These are phyloP conservation scores for Baronia brevicornis DNA, from an alignment of 2,888 invertebrate genomes.

Conservation along the genomic window DNA sequence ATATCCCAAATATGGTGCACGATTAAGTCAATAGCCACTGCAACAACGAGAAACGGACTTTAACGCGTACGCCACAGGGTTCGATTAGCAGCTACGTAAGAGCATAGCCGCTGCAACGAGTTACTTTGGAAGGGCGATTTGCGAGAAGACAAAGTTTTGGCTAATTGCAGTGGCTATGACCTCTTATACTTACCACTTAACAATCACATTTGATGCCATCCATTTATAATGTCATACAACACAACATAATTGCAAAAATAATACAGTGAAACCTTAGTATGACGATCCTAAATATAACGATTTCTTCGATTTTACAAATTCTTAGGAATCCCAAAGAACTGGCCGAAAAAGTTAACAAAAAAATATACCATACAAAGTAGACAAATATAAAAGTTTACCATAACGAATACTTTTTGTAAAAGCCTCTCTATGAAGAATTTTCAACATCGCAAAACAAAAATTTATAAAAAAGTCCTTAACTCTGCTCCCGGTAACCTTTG, in stretches of 20 bases:
- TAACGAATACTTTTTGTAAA: too few relatives aligned
- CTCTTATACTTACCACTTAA: constrained; percentile 23
- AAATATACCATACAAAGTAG: too few relatives aligned
- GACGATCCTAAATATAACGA: too few relatives aligned
- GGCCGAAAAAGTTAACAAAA: too few relatives aligned
- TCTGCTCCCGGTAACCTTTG: too few relatives aligned
- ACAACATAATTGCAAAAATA: constrained; percentile 2
- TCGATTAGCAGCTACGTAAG: constrained; percentile 57
- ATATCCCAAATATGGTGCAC: constrained; percentile 99
- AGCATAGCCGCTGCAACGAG: constrained; percentile 75
- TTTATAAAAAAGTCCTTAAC: too few relatives aligned
- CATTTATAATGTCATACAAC: constrained; percentile 36
- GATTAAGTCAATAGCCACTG: constrained; percentile 99
- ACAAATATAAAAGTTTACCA: too few relatives aligned
- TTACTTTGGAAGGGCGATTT: constrained; percentile 18
- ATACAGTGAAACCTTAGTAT: too few relatives aligned
- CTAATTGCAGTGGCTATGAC: constrained; percentile 74
- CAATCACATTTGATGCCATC: constrained; percentile 9
- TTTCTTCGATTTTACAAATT: too few relatives aligned
- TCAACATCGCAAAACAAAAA: too few relatives aligned
- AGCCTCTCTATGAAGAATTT: too few relatives aligned
- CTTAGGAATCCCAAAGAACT: too few relatives aligned
- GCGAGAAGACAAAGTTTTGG: constrained; percentile 23
- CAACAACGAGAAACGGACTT: constrained; percentile 77
- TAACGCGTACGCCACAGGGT: constrained; percentile 32